Conservation (phyloP, 37 sponge, comb jelly and placozoan species). For the Crambe crambe region DNA sequence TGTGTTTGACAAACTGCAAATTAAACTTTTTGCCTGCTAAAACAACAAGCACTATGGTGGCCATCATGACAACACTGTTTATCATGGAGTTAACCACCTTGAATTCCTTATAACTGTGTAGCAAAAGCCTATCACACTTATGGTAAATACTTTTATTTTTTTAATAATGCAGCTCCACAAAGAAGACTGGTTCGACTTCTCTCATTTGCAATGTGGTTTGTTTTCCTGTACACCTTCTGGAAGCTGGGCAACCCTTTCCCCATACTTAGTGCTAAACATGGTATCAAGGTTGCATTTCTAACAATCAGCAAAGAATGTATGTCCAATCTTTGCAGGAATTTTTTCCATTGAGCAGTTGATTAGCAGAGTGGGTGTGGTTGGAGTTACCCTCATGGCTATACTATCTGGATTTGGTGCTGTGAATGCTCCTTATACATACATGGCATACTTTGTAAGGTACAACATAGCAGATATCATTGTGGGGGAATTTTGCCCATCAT, state of each 20-base stretch:
- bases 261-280: constrained; percentile 87
- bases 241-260: constrained; percentile 97
- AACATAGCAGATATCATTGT: neutral
- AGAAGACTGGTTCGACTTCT: constrained; percentile 19
- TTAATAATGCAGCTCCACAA: constrained; percentile 26
- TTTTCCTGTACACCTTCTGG: constrained; percentile 96
- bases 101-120: no score
- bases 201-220: constrained; percentile 68
- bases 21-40: no score
- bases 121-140: no score
- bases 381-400: constrained; percentile 96
- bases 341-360: constrained; percentile 96
- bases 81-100: no score
- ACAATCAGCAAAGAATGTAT: no score
- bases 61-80: no score
- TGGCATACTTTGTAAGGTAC: constrained; percentile 92
- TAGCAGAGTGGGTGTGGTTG: constrained; percentile 96
- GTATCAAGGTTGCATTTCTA: constrained; percentile 7
- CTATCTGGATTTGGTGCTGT: constrained; percentile 99
- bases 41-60: no score
- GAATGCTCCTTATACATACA: constrained; percentile 98
- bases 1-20: no score
- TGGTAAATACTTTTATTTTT: no score
- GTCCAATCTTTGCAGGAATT: no score
- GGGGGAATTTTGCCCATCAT: neutral